Conservation (phyloP, 2,888 invertebrate species). For the Metallyticus violacea region DNA sequence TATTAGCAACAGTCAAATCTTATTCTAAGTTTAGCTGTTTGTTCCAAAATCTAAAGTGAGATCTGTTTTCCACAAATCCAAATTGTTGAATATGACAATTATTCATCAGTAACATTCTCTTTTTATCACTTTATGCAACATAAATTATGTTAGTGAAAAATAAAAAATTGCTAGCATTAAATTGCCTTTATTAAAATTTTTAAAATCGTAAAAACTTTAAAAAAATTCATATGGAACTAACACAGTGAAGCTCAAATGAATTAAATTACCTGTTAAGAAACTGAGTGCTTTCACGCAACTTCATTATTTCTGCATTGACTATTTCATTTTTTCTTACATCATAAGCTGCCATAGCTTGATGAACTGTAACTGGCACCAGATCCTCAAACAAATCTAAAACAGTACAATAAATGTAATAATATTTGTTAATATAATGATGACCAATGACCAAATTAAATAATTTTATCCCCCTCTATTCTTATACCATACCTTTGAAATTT, state of each 20-base stretch:
- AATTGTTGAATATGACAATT: too few relatives aligned
- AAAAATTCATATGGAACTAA: too few relatives aligned
- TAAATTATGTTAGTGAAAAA: background rate
- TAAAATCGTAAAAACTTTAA: too few relatives aligned
- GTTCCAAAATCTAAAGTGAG: too few relatives aligned
- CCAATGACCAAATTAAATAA: too few relatives aligned
- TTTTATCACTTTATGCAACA: background rate
- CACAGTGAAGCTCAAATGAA: too few relatives aligned
- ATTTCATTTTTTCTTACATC: slow-evolving; percentile 84
- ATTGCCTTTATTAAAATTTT: background rate
- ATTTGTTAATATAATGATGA: too few relatives aligned
- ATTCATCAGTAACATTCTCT: too few relatives aligned
- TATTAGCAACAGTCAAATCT: too few relatives aligned
- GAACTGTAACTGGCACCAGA: slow-evolving; percentile 86
- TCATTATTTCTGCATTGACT: slow-evolving; percentile 79
- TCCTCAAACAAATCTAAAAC: slow-evolving; percentile 77
- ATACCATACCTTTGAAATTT: slow-evolving; percentile 59
- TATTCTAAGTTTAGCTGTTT: too few relatives aligned
- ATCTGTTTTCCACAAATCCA: too few relatives aligned
- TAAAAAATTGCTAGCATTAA: background rate
- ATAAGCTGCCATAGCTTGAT: slow-evolving; percentile 83
- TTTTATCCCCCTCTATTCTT: too few relatives aligned
- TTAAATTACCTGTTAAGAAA: slow-evolving; percentile 71
- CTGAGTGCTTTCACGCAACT: slow-evolving; percentile 87
- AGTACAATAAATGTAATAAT: background rate